Evolutionary conservation across 2,113 vertebrate genomes (phyloP).

Genomic region (Manacus vitellinus): DNA sequence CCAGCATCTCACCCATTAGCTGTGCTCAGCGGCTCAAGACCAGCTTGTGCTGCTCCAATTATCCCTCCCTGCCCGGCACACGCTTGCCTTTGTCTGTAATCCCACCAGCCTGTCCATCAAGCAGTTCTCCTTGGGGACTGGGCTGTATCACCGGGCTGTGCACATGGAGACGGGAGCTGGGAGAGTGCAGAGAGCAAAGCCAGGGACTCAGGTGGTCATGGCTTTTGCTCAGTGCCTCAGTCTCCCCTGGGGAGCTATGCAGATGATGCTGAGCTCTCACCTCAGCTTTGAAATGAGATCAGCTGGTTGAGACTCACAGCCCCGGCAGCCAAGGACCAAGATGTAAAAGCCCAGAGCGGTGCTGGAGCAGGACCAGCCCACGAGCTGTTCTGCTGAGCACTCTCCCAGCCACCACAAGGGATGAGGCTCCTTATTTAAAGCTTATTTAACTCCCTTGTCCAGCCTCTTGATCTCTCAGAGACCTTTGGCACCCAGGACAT

Average conservation of each 20-base stretch:
- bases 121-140: neutral
- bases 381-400: neutral
- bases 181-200: neutral
- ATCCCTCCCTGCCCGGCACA: neutral
- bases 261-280: neutral
- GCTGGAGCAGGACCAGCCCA: neutral
- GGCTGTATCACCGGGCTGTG: neutral
- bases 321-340: fast-evolving
- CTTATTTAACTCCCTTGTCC: neutral
- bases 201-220: slow-evolving; percentile 7
- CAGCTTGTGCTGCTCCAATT: neutral
- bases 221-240: neutral
- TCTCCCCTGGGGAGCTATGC: neutral
- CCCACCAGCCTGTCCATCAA: slow-evolving; percentile 25
- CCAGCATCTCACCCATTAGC: slow-evolving; percentile 1
- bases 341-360: neutral
- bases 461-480: neutral
- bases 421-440: neutral
- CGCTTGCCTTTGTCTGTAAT: neutral
- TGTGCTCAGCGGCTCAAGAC: neutral
- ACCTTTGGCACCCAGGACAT: neutral
- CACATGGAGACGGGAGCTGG: neutral
- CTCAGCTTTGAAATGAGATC: neutral
- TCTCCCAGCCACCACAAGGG: neutral
- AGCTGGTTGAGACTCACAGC: neutral